These are phyloP conservation scores for Australoheros facetus DNA, from an alignment of 2,797 vertebrate species.

Conservation along the genomic window DNA sequence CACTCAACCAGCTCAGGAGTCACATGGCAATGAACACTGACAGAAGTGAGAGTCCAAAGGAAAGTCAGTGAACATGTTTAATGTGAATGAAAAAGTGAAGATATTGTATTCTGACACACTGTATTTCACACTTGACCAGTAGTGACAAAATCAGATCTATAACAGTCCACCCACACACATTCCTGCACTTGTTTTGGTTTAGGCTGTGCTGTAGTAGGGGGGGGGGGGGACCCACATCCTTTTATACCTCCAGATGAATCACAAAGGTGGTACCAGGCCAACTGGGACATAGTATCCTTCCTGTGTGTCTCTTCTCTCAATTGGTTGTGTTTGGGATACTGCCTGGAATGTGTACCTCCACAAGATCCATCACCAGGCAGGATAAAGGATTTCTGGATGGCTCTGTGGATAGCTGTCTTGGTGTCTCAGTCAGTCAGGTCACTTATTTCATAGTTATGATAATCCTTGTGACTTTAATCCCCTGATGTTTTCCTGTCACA, in stretches of 20 bases:
- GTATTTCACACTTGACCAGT: not conserved
- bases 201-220: not conserved
- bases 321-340: not conserved
- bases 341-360: not conserved
- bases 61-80: not conserved
- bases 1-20: not conserved
- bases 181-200: not conserved
- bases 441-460: not conserved
- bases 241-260: not conserved
- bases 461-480: not conserved
- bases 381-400: not conserved
- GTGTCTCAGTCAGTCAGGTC: not conserved
- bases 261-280: not conserved
- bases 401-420: not conserved
- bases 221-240: not conserved
- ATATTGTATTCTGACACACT: not conserved
- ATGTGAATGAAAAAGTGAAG: not conserved
- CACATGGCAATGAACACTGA: not conserved
- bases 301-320: not conserved
- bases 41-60: not conserved
- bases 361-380: not conserved
- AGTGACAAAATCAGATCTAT: no score
- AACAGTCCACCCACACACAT: not conserved
- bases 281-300: not conserved
- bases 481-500: not conserved